phyloP scores from a whole-genome alignment of 2,113 vertebrate genomes.

The Lagopus leucura region DNA sequence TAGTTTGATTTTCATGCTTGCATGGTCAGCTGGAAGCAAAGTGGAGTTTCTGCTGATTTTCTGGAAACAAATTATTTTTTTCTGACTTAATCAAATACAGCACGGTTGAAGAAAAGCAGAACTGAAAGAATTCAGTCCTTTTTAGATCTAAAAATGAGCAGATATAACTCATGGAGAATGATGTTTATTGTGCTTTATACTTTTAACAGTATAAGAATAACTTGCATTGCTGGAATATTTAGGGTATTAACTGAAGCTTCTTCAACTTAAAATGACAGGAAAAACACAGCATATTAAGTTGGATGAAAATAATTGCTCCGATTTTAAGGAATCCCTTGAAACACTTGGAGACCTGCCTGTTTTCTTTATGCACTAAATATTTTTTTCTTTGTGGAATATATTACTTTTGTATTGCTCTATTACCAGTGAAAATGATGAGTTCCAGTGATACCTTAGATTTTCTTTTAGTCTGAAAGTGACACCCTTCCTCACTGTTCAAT shows the following conservation, averaged over 20 bases:
- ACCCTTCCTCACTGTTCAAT: neutral
- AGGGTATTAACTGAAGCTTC: neutral
- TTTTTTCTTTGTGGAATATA: neutral
- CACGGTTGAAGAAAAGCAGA: neutral
- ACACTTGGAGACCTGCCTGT: neutral
- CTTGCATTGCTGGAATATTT: neutral
- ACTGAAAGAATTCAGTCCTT: neutral
- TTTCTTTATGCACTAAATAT: neutral
- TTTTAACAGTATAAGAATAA: neutral
- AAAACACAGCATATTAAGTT: neutral
- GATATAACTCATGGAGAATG: neutral
- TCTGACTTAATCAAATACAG: conserved; percentile 5
- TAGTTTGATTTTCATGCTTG: conserved; percentile 8
- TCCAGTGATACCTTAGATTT: neutral
- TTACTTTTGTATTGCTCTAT: neutral
- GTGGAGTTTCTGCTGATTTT: neutral
- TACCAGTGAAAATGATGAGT: neutral
- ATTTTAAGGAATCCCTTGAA: neutral
- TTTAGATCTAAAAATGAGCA: neutral
- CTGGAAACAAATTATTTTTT: neutral
- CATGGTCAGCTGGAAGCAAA: conserved; percentile 47
- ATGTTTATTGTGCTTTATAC: neutral
- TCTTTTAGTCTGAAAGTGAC: neutral
- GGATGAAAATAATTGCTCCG: neutral
- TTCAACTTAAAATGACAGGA: neutral